Evolutionary conservation across 2,888 invertebrate species (phyloP).

Genomic region (Napeogenes inachia): DNA sequence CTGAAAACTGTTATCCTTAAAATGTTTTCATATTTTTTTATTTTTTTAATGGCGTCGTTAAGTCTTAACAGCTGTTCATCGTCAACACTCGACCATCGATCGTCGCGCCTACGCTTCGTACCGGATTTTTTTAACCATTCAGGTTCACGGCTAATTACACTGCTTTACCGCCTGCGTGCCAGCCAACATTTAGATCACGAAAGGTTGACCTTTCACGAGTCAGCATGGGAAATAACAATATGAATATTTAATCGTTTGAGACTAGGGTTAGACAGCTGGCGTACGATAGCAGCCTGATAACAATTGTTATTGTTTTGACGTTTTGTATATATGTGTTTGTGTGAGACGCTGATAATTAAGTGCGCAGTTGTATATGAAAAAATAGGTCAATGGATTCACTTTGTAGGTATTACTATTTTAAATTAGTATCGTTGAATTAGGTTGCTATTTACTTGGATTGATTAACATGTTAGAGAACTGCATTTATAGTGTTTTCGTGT

Average conservation of each 20-base stretch:
- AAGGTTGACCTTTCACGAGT: constrained; percentile 35
- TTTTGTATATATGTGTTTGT: constrained; percentile 17
- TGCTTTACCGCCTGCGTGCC: constrained; percentile 24
- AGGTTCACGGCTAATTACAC: constrained; percentile 50
- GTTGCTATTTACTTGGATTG: too few relatives aligned
- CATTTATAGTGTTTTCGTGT: constrained; percentile 14
- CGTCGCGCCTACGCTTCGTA: constrained; percentile 23
- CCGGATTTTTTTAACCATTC: constrained; percentile 38
- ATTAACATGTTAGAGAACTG: constrained; percentile 11
- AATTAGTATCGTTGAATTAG: too few relatives aligned
- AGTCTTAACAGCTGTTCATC: constrained; percentile 7
- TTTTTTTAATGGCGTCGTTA: neutral
- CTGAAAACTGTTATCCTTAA: neutral
- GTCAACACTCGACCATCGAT: constrained; percentile 10
- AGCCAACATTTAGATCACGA: constrained; percentile 36
- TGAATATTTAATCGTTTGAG: constrained; percentile 22
- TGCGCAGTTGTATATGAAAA: constrained; percentile 20
- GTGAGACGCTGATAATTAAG: constrained; percentile 23
- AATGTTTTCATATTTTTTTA: neutral
- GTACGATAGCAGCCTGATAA: constrained; percentile 26
- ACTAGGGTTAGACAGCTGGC: constrained; percentile 16
- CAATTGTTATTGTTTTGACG: constrained; percentile 38
- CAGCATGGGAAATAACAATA: constrained; percentile 1
- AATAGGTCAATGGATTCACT: constrained; percentile 3
- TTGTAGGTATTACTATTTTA: neutral